These are phyloP conservation scores for Hirudo medicinalis DNA, from an alignment of 1,140 invertebrate species.

Conservation along the genomic window DNA sequence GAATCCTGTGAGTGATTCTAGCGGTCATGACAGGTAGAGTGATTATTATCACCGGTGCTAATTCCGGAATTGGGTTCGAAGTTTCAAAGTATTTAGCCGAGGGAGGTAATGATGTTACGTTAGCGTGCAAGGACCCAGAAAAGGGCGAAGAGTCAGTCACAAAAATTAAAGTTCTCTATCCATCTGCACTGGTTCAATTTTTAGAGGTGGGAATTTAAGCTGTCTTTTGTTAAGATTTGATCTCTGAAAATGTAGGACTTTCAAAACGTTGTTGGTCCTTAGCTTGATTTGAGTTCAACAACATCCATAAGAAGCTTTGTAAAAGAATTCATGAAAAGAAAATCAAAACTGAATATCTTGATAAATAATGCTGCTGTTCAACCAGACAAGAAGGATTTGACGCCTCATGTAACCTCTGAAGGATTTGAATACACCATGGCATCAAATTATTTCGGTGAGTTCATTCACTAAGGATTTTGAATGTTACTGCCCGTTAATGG, in stretches of 20 bases:
- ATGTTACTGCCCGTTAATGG: not conserved
- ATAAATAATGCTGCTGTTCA: conserved; percentile 34
- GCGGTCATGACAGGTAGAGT: conserved; percentile 31
- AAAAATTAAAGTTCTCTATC: conserved; percentile 51
- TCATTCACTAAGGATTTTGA: not conserved
- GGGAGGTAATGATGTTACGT: conserved; percentile 47
- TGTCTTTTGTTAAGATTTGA: too few species aligned
- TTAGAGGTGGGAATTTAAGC: conserved; percentile 26
- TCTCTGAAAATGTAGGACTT: too few species aligned
- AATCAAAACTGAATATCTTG: conserved; percentile 55
- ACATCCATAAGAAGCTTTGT: conserved; percentile 31
- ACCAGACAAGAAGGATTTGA: conserved; percentile 19
- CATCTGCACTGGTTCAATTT: conserved; percentile 30
- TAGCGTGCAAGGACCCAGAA: conserved; percentile 55
- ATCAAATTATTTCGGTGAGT: conserved; percentile 30
- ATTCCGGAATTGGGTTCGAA: conserved; percentile 31
- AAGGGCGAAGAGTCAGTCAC: conserved; percentile 32
- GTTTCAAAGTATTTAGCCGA: conserved; percentile 30
- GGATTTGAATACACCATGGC: conserved; percentile 32
- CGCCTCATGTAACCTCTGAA: conserved; percentile 26
- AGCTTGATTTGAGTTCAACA: conserved; percentile 30
- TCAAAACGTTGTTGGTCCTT: not conserved
- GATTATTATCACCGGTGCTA: conserved; percentile 33
- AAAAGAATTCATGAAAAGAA: conserved; percentile 45
- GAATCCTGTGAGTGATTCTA: not conserved